Conservation (phyloP, 1,140 invertebrate genomes). For the Drosophila melanica region DNA sequence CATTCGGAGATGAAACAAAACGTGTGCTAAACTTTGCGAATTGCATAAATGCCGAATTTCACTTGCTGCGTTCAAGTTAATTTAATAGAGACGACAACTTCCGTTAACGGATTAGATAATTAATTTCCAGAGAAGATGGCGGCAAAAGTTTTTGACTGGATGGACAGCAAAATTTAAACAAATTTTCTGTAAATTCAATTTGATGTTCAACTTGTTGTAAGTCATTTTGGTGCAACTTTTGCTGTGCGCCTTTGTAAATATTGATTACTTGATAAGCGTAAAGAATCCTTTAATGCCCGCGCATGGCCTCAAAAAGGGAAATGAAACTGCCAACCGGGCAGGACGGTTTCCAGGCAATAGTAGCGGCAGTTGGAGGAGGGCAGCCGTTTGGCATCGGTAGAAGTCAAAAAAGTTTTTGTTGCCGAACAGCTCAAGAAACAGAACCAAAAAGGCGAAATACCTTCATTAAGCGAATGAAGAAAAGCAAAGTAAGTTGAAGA, state of each 20-base stretch:
- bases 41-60: slow-evolving; percentile 26
- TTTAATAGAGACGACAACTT: slow-evolving; percentile 69
- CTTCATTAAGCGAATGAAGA: slow-evolving; percentile 83
- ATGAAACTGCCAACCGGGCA: slow-evolving; percentile 44
- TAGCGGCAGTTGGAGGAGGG: neutral
- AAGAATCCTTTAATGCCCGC: slow-evolving; percentile 72
- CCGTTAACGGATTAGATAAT: slow-evolving; percentile 69
- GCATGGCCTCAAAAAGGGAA: slow-evolving; percentile 45
- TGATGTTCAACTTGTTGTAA: slow-evolving; percentile 66
- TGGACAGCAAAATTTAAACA: slow-evolving; percentile 64
- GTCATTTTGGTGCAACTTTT: slow-evolving; percentile 56
- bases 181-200: slow-evolving; percentile 72
- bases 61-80: slow-evolving; percentile 24
- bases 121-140: slow-evolving; percentile 64
- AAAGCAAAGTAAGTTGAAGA: slow-evolving; percentile 81
- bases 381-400: neutral
- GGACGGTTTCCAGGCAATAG: neutral
- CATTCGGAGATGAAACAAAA: no score
- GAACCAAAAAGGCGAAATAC: slow-evolving; percentile 78
- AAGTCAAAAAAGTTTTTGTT: slow-evolving; percentile 59
- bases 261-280: slow-evolving; percentile 77
- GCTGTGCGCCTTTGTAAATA: slow-evolving; percentile 66
- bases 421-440: slow-evolving; percentile 48
- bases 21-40: slow-evolving; percentile 41
- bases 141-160: slow-evolving; percentile 51